Conservation (phyloP, 2,113 vertebrate species). For the Empidonax traillii region DNA sequence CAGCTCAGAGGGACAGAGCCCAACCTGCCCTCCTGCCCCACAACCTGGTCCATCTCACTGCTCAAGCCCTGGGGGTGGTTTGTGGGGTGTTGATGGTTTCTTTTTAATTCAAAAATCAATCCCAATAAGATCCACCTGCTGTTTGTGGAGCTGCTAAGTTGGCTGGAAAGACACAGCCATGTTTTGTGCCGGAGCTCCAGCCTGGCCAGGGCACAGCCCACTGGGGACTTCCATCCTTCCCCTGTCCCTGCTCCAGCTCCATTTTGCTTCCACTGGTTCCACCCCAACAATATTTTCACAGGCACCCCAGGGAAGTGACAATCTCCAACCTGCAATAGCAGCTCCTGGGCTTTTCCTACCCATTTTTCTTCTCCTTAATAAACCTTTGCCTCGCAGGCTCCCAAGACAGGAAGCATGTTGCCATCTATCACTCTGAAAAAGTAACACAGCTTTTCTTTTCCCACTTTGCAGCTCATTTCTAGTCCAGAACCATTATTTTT, state of each 20-base stretch:
- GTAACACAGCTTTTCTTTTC: neutral
- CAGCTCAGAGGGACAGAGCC: neutral
- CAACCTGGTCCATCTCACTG: neutral
- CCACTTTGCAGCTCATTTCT: neutral
- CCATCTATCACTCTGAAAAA: neutral
- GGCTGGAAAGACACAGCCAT: neutral
- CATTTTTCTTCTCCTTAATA: neutral
- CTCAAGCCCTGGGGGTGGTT: neutral
- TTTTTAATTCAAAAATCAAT: neutral
- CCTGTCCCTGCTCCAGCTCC: neutral
- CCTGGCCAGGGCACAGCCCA: accelerated
- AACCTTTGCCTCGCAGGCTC: neutral
- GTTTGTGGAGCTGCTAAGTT: neutral
- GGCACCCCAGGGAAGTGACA: neutral
- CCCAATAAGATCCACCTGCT: neutral
- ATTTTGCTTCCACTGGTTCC: neutral
- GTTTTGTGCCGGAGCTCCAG: neutral
- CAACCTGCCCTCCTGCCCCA: neutral
- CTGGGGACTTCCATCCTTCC: neutral
- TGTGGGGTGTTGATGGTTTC: no score
- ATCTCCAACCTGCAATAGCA: neutral
- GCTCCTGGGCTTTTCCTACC: neutral
- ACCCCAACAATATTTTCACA: neutral
- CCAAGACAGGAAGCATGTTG: neutral
- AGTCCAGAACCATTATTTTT: neutral